A percentile compares a stretch with the other conserved stretches of the same genome.
These are phyloP conservation scores for Aphrophora alni DNA, from an alignment of 2,888 invertebrate species.

Conservation along the genomic window DNA sequence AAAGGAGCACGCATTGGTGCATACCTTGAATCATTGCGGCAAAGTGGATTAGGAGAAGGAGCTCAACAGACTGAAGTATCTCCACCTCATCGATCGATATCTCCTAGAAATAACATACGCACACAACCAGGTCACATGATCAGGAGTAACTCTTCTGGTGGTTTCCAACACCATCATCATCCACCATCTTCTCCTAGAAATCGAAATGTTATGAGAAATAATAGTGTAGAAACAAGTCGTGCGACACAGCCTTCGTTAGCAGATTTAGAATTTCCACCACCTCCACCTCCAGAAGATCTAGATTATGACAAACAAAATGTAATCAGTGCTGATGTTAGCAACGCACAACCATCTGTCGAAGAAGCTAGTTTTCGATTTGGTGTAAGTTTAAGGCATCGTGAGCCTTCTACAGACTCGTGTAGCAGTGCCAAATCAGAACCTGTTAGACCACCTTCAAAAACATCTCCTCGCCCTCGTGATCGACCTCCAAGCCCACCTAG, in stretches of 20 bases:
- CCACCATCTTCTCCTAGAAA: constrained; percentile 63
- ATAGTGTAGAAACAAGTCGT: constrained; percentile 58
- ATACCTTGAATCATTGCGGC: constrained; percentile 90
- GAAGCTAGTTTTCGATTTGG: constrained; percentile 76
- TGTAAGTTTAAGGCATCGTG: constrained; percentile 71
- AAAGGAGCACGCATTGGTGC: constrained; percentile 97
- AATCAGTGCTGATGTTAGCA: constrained; percentile 32
- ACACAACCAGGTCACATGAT: constrained; percentile 82
- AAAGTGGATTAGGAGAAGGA: constrained; percentile 65
- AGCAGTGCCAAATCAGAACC: constrained; percentile 61
- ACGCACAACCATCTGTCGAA: constrained; percentile 70
- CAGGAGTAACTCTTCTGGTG: constrained; percentile 86
- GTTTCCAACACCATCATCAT: constrained; percentile 60
- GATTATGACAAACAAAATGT: constrained; percentile 37
- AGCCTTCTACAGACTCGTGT: constrained; percentile 66
- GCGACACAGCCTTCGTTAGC: constrained; percentile 76
- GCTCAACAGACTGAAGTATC: constrained; percentile 26
- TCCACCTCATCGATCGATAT: constrained; percentile 62
- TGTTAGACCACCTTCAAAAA: constrained; percentile 38
- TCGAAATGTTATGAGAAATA: constrained; percentile 35
- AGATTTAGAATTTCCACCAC: constrained; percentile 88
- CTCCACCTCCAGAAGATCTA: constrained; percentile 76
- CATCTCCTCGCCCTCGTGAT: constrained; percentile 46
- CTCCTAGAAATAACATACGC: constrained; percentile 69
- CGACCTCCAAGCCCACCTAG: constrained; percentile 50